Base-by-base conservation (phyloP, 2,888 invertebrate genomes). In the Willowsia nigromaculata region DNA sequence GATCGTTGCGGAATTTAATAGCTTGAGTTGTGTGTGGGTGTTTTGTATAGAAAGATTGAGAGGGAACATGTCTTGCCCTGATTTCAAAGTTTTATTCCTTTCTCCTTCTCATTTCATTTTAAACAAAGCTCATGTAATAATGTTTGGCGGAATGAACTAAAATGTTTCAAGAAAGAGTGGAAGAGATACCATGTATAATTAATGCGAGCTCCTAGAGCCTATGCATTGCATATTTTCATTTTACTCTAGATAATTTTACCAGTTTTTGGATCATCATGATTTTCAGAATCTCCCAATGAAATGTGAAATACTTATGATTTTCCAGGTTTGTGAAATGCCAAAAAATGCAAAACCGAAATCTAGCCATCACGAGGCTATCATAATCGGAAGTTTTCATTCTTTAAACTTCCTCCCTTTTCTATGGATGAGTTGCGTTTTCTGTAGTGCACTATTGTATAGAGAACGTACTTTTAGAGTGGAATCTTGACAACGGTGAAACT, bases 1-100 rank as follows among this genome's bases (percentile, higher is more conserved):
- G 40, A 53, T 80, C 56, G 47, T 33, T 56, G 18, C 37, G 56
- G 80, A 80, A 71, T 71, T 71, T 71, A 56, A 56, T 80, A 6
- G 56, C 13, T 22, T 1, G 0, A n/a, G n/a, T n/a, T n/a, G n/a
- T n/a, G n/a, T n/a, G n/a, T 18, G 5, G n/a, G 15, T 6, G 7
- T 13, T 7, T 47, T 2, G 47, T 13, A 47, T 47, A 47, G 47
- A 9, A 25, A 47, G 25, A 47, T 6, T 47, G 4, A 68, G 2
- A 68, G 11, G 11, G 7, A 3, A 40, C 11, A 71, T 25, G 15
- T 22, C 3, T 11, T 62, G 47, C 33, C 43, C 78, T 85, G 59
- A 85, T 78, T 85, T 78, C 65, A 85, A 85, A 85, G 30, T 85
- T 85, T 85, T n/a, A n/a, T 40, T 47, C 11, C 18, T 50, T 85